phyloP scores from a whole-genome alignment of 2,797 vertebrate genomes.

The Sandelia bainsii region DNA sequence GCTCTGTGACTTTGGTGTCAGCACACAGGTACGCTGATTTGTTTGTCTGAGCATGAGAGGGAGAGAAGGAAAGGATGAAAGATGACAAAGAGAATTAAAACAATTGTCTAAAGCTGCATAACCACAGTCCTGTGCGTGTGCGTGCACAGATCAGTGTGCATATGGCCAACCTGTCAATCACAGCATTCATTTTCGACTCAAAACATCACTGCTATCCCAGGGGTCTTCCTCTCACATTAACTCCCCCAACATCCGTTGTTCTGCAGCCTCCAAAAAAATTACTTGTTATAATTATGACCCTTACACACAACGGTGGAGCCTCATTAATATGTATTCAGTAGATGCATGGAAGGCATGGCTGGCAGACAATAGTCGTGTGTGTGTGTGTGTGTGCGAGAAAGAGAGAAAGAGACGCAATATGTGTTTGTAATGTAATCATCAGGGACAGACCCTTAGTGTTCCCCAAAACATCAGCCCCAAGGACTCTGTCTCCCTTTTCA shows the following conservation, averaged over 20 bases:
- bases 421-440: constrained; percentile 92
- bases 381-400: constrained; percentile 1
- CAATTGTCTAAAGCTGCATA: constrained; percentile 23
- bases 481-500: constrained; percentile 51
- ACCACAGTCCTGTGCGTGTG: constrained; percentile 7
- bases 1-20: constrained; percentile 98
- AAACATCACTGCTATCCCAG: constrained; percentile 68
- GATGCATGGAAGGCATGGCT: constrained; percentile 67
- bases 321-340: constrained; percentile 81
- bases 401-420: constrained; percentile 49
- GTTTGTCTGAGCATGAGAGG: constrained; percentile 38
- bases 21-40: constrained; percentile 90
- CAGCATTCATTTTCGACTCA: constrained; percentile 66
- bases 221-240: constrained; percentile 72
- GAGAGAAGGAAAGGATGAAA: background rate
- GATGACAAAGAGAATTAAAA: constrained; percentile 16
- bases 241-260: constrained; percentile 69
- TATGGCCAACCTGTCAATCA: constrained; percentile 80
- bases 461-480: constrained; percentile 77
- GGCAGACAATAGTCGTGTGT: constrained; percentile 71
- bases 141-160: constrained; percentile 31
- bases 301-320: constrained; percentile 47
- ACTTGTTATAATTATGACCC: constrained; percentile 78
- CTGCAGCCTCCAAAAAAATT: constrained; percentile 67
- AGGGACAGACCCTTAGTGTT: constrained; percentile 84